Evolutionary conservation across 2,888 invertebrate genomes (phyloP), one percentile per base, ranked within the genome.

Genomic region (Drosophila percnosoma): DNA sequence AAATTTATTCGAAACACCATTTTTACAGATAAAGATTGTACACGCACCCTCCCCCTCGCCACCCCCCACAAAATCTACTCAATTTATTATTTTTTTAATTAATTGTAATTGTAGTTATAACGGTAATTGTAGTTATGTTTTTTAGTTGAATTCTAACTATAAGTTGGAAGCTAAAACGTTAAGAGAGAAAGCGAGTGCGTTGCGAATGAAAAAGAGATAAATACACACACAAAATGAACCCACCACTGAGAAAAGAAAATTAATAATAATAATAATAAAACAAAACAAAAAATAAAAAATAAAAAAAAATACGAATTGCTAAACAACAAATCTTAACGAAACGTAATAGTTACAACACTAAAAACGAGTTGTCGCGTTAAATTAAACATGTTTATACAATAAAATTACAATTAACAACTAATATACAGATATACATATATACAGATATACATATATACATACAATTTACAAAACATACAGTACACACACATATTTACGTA

Each of bases 141-240:
- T 73, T 67, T 68, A 85, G 70, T 73, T 86, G 51, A 71, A 60
- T 68, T 55, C 65, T 73, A 66, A 66, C 42, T 60, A 21, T 87
- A 89, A 78, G 89, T 81, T 87, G 52, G 60, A 84, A 72, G 66
- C 53, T 59, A 45, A 62, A 13, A 38, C 49, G 18, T 36, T 31
- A 34, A 54, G 36, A 48, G 36, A 29, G 51, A 67, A 49, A 70
- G 55, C 59, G 63, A 68, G 42, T 33, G 77, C 64, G 40, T 40
- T 68, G 68, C 59, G 60, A 60, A 58, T 60, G 48, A 57, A 77
- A 49, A 76, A 48, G 53, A 68, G 54, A 55, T 27, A 66, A 59
- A 83, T 40, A 82, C 63, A 83, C 68, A 83, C 81, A 83, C 79
- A 83, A 72, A 84, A 89, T 87, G 87, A 87, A 89, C 87, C 87